These are phyloP conservation scores for Erythrocercus mccallii DNA, from an alignment of 2,113 vertebrate species.

Conservation along the genomic window DNA sequence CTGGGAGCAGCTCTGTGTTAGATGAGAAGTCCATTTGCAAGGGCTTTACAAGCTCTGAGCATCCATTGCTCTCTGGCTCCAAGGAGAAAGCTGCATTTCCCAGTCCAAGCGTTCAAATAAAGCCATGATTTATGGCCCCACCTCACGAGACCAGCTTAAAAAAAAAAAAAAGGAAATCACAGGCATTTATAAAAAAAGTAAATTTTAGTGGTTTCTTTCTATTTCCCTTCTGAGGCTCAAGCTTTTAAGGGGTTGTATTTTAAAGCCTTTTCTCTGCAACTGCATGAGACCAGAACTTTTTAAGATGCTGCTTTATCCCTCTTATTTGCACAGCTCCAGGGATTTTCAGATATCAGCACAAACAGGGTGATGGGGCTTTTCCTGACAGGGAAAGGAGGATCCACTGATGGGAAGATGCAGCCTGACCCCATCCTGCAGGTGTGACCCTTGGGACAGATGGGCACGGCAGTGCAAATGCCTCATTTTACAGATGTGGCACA, in stretches of 20 bases:
- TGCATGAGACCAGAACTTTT: not conserved
- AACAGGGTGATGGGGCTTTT: not conserved
- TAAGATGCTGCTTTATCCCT: not conserved
- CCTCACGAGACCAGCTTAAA: not conserved
- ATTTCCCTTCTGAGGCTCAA: not conserved
- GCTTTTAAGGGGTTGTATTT: not conserved
- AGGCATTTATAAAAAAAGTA: not conserved
- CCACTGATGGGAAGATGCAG: not conserved
- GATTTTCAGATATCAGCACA: not conserved
- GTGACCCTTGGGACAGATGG: not conserved
- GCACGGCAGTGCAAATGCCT: accelerated
- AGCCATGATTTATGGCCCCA: not conserved
- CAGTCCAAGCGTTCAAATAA: not conserved
- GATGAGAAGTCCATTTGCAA: not conserved
- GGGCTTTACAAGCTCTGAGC: not conserved
- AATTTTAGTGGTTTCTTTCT: conserved; percentile 3
- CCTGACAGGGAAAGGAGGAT: not conserved
- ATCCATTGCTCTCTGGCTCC: not conserved
- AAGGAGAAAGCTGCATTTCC: not conserved
- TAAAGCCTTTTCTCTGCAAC: not conserved
- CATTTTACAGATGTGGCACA: not conserved
- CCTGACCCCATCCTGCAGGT: not conserved
- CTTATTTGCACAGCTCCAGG: not conserved
- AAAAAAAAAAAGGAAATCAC: not conserved
- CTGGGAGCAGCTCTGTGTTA: not conserved